These are phyloP conservation scores for Kryptolebias marmoratus DNA, from an alignment of 2,113 vertebrate species.

Conservation along the genomic window DNA sequence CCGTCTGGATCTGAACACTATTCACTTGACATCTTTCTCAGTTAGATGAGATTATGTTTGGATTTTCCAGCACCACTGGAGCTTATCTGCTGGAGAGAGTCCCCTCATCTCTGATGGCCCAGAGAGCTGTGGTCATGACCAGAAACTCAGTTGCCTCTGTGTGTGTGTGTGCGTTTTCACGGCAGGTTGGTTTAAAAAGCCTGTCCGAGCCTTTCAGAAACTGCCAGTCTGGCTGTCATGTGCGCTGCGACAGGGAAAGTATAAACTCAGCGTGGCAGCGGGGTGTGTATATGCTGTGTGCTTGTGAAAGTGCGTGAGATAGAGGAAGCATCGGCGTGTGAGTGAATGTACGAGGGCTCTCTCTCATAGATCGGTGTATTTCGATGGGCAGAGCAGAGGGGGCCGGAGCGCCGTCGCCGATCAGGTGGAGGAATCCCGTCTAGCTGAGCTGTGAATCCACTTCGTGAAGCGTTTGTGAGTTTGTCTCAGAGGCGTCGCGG, in stretches of 20 bases:
- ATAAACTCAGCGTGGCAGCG: constrained; percentile 54
- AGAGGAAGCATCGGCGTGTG: constrained; percentile 54
- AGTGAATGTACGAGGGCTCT: constrained; percentile 74
- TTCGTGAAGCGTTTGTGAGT: not conserved
- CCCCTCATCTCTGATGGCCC: constrained; percentile 38
- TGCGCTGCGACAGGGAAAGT: constrained; percentile 66
- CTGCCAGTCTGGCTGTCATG: constrained; percentile 77
- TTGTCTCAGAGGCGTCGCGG: not conserved
- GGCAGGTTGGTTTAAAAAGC: constrained; percentile 65
- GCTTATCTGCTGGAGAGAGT: constrained; percentile 16
- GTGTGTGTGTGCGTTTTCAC: constrained; percentile 30
- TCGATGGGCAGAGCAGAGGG: constrained; percentile 16
- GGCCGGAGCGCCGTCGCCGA: constrained; percentile 20
- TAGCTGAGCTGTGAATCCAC: constrained; percentile 5
- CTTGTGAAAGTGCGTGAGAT: constrained; percentile 40
- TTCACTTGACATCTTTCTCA: constrained; percentile 31
- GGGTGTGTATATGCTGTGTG: constrained; percentile 12
- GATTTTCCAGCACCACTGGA: constrained; percentile 15
- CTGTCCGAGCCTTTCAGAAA: constrained; percentile 72
- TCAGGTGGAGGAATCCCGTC: constrained; percentile 12
- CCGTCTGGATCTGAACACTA: constrained; percentile 8
- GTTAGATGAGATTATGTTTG: not conserved
- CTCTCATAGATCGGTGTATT: constrained; percentile 53
- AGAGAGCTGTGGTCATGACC: constrained; percentile 64
- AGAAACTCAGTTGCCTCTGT: constrained; percentile 52